A percentile compares a stretch with the other conserved stretches of the same genome.
These are phyloP conservation scores for Apamea sordens DNA, from an alignment of 2,888 invertebrate species.

Conservation along the genomic window DNA sequence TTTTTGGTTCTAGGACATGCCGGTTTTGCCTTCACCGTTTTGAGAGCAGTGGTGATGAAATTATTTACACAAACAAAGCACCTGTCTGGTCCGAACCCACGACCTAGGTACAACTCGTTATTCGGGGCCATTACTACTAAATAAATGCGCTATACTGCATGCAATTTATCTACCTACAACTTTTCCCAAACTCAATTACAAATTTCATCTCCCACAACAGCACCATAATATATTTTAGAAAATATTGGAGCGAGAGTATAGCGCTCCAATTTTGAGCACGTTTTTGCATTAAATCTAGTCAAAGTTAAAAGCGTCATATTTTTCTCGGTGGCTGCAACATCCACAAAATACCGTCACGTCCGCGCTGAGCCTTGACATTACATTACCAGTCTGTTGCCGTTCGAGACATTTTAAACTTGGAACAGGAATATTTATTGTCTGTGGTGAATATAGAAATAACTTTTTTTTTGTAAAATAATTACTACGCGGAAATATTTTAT, in stretches of 20 bases:
- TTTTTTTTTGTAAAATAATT: not conserved
- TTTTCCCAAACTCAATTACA: conserved; percentile 26
- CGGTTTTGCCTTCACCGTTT: too few species aligned
- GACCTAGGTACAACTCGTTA: too few species aligned
- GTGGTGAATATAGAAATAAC: not conserved
- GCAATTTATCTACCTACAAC: conserved; percentile 15
- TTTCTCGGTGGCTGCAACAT: conserved; percentile 33
- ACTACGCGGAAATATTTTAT: not conserved
- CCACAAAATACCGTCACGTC: conserved; percentile 63
- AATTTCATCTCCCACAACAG: conserved; percentile 18
- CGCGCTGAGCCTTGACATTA: conserved; percentile 67
- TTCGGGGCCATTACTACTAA: too few species aligned
- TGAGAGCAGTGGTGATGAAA: too few species aligned
- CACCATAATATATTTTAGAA: conserved; percentile 12
- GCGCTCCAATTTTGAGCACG: conserved; percentile 41
- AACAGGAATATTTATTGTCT: conserved; percentile 27
- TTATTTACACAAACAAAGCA: too few species aligned
- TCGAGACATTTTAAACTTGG: conserved; percentile 49
- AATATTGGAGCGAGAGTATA: too few species aligned
- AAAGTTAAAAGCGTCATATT: conserved; percentile 45
- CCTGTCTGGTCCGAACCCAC: too few species aligned
- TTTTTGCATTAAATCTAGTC: conserved; percentile 51
- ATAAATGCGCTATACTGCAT: not conserved
- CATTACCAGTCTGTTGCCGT: conserved; percentile 38
- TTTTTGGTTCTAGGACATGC: too few species aligned